Evolutionary conservation across 2,797 vertebrate species (phyloP).

Genomic region (Anisognathus igniventris): DNA sequence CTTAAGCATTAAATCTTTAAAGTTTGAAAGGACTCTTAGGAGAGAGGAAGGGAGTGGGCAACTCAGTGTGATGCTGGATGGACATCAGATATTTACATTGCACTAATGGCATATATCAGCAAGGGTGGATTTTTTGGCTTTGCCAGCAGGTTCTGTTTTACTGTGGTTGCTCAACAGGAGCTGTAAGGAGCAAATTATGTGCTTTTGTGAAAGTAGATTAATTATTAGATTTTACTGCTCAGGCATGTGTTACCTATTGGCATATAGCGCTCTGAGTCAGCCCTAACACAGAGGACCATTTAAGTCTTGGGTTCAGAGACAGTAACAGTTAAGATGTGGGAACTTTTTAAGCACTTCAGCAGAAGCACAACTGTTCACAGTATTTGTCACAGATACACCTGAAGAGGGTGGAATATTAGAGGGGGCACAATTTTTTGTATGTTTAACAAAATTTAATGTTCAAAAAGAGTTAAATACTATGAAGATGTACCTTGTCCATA

Average conservation of each 20-base stretch:
- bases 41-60: not conserved
- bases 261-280: not conserved
- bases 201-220: not conserved
- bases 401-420: not conserved
- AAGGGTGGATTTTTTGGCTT: not conserved
- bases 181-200: not conserved
- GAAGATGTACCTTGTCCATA: constrained; percentile 83
- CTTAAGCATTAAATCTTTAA: not conserved
- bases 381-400: not conserved
- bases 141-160: not conserved
- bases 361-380: not conserved
- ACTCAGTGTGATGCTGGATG: not conserved
- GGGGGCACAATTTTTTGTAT: not conserved
- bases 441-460: constrained; percentile 13
- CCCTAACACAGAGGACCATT: not conserved
- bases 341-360: not conserved
- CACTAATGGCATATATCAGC: not conserved
- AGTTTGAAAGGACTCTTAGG: not conserved
- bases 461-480: not conserved
- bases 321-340: not conserved
- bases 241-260: not conserved
- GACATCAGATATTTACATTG: not conserved
- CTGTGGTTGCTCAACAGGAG: not conserved
- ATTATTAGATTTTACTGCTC: not conserved
- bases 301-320: not conserved